phyloP scores from a whole-genome alignment of 2,797 vertebrate species.

The Liparis tanakae region DNA sequence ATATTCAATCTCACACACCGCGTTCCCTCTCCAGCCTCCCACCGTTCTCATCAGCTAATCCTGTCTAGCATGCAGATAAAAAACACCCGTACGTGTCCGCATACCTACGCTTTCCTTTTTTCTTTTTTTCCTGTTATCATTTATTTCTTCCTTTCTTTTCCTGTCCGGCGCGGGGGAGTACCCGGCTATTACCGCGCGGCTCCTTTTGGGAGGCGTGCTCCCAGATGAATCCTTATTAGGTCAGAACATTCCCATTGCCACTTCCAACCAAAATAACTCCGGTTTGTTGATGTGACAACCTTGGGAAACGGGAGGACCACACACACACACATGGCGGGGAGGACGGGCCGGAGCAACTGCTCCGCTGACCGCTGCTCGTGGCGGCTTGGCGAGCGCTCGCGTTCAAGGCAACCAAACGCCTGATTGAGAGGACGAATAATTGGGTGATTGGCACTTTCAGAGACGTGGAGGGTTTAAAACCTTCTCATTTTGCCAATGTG shows the following conservation, averaged over 20 bases:
- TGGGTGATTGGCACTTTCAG: conserved; percentile 20
- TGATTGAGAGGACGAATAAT: conserved; percentile 24
- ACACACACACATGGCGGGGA: conserved; percentile 56
- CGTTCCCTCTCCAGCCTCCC: conserved; percentile 35
- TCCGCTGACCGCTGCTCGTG: conserved; percentile 48
- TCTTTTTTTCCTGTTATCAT: conserved; percentile 23
- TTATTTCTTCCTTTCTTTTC: conserved; percentile 48
- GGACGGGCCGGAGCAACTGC: conserved; percentile 69
- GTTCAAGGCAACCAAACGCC: conserved; percentile 26
- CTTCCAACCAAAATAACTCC: conserved; percentile 83
- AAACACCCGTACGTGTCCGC: conserved; percentile 41
- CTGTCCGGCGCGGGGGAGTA: conserved; percentile 45
- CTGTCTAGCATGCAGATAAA: conserved; percentile 46
- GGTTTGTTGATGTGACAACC: conserved; percentile 82
- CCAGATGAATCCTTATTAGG: conserved; percentile 83
- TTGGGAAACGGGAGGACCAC: conserved; percentile 81
- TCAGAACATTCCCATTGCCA: conserved; percentile 76
- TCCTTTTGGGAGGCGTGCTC: conserved; percentile 54
- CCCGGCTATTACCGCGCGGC: conserved; percentile 39
- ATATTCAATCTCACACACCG: conserved; percentile 23
- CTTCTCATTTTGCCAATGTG: conserved; percentile 8
- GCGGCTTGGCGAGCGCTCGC: conserved; percentile 54
- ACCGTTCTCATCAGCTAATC: conserved; percentile 57
- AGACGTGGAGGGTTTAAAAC: conserved; percentile 10
- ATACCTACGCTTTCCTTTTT: conserved; percentile 41